Evolutionary conservation across 1,140 invertebrate genomes (phyloP), one percentile per base, ranked within the genome.

Genomic region (Pseudomyrmex sp.): DNA sequence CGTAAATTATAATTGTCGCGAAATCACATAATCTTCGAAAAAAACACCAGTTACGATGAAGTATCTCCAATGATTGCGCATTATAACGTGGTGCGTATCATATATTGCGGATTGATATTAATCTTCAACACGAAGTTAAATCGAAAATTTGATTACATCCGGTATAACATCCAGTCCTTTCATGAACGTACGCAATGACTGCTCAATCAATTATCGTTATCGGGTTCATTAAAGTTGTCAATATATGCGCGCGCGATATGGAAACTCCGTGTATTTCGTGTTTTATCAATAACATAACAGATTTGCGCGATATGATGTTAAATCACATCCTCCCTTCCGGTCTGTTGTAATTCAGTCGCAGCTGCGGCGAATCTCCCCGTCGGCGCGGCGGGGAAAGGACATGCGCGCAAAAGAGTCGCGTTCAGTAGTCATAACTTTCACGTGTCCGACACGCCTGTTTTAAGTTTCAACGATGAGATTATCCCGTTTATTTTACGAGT

Each of bases 151-250:
- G 50, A 58, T 59, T 23, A 18, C 23, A 65, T 26, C 26, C 26
- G 26, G 3, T 26, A 26, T 26, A 26, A 26, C 35, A 26, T 65
- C 35, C 23, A 35, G 12, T 48, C 3, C 8, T 77, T 56, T 56
- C 35, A 12, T 8, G 18, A 58, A 4, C 58, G 9, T 77, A n/a
- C 35, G 23, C 54, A 35, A 75, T 35, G n/a, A 12, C 4, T 68
- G 18, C 62, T 77, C 61, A 46, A 77, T 68, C n/a, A 46, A 77
- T 68, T 68, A 56, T 20, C 35, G n/a, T 56, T 66, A 54, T 66
- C 12, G 26, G 18, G 61, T 66, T 77, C 66, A 75, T 75, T n/a
- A 15, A 52, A 4, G 12, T 61, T 73, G 15, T 13, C 15, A 4
- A 56, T 44, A 46, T 18, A 1, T 26, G 46, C 9, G 10, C 20